phyloP scores from a whole-genome alignment of 2,797 vertebrate genomes.

The Lycodopsis pacificus region DNA sequence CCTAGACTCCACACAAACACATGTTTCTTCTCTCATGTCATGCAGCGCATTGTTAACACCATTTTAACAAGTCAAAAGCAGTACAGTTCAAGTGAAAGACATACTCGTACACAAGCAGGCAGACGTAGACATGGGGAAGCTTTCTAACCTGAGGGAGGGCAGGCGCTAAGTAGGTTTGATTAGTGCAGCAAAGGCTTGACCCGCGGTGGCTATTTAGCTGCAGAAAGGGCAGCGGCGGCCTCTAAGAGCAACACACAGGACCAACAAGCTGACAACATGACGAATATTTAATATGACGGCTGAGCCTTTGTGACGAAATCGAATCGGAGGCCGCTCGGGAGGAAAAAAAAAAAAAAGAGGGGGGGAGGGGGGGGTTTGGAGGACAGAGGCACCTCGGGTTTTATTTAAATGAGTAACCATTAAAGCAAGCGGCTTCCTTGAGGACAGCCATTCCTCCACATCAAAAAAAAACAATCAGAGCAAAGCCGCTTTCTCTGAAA shows the following conservation, averaged over 20 bases:
- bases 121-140: constrained; percentile 42
- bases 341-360: neutral
- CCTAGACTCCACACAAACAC: neutral
- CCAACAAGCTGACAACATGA: constrained; percentile 69
- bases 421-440: constrained; percentile 59
- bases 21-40: neutral
- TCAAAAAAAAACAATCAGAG: constrained; percentile 39
- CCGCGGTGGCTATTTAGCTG: constrained; percentile 85
- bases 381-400: constrained; percentile 43
- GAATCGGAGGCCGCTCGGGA: constrained; percentile 52
- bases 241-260: constrained; percentile 89
- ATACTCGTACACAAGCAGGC: constrained; percentile 23
- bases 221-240: constrained; percentile 85
- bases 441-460: constrained; percentile 50
- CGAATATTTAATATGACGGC: constrained; percentile 46
- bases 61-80: constrained; percentile 39
- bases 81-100: constrained; percentile 35
- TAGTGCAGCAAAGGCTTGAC: constrained; percentile 87
- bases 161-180: constrained; percentile 88
- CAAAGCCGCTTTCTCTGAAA: constrained; percentile 56
- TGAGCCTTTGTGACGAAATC: constrained; percentile 54
- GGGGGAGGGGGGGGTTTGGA: neutral
- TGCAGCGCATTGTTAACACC: constrained; percentile 20
- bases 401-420: constrained; percentile 64
- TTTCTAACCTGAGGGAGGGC: constrained; percentile 89